Evolutionary conservation across 2,113 vertebrate genomes (phyloP).

Genomic region (Myiozetetes cayanensis): DNA sequence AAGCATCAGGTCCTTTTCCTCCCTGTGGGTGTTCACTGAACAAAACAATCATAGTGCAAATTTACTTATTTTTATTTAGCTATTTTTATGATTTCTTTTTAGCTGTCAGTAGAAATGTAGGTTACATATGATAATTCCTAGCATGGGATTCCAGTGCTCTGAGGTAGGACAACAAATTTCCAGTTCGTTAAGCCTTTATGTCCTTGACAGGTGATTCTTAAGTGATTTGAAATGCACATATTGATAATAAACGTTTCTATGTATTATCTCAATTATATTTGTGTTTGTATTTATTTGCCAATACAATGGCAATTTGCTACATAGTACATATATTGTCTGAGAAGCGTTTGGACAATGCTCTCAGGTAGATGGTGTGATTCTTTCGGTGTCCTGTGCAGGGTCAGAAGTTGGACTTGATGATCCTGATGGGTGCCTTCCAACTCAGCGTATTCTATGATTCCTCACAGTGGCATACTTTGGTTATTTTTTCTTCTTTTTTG

Average conservation of each 20-base stretch:
- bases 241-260: neutral
- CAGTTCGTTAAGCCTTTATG: neutral
- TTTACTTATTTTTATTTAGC: neutral
- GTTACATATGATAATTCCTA: neutral
- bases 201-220: neutral
- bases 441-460: neutral
- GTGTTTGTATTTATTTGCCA: neutral
- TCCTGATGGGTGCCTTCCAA: neutral
- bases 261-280: neutral
- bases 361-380: neutral
- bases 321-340: accelerated
- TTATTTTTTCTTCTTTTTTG: neutral
- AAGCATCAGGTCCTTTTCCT: neutral
- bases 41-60: neutral
- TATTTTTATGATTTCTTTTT: neutral
- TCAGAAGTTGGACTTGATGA: neutral
- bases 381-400: neutral
- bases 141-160: neutral
- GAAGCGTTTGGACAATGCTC: neutral
- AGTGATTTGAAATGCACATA: neutral
- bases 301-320: neutral
- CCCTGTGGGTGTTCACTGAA: accelerated
- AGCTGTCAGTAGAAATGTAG: neutral
- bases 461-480: neutral
- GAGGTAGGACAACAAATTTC: neutral